Evolutionary conservation across 2,797 vertebrate genomes (phyloP), one percentile per base, ranked within the genome.

Genomic region (Harpagifer antarcticus): DNA sequence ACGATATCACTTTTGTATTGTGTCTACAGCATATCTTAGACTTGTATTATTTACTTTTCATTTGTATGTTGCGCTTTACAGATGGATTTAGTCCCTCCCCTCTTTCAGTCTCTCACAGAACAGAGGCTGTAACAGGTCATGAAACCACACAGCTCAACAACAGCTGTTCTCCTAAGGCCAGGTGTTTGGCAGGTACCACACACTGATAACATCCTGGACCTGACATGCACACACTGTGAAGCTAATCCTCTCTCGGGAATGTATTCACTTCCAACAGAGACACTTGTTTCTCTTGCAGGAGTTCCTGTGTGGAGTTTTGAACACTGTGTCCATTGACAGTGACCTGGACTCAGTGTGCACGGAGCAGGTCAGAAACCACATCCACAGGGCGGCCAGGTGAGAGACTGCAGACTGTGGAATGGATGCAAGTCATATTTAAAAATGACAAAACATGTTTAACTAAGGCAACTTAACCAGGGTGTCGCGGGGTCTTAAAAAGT

Each of bases 281-380:
- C 9, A 58, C 27, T 12, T 72, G 10, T 50, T 59, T 78, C 13
- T 82, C 54, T 80, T 59, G 1, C 4, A 95, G 95, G 91, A 47
- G 85, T 94, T 12, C 83, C 93, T 11, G 52, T 95, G 61, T 80
- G 71, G 81, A 92, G 88, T 78, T 95, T 95, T 79, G 94, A n/a
- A 95, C 73, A 61, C 73, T 0, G 89, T 95, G 82, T 92, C 91
- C 20, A 87, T 93, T 19, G 93, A 94, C 83, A 94, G 94, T 33
- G 92, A 96, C 83, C 83, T 94, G 54, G 93, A 96, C 61, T 94
- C 93, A 1, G 91, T 93, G 70, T 83, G 80, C 61, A 93, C 90
- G 4, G 90, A 92, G 62, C 82, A 68, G 43, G 84, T 94, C 68
- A 85, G 82, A 40, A 71, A 78, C 53, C 88, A 94, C 48, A 76